phyloP scores from a whole-genome alignment of 2,113 vertebrate species.

The Oreocharis arfaki region DNA sequence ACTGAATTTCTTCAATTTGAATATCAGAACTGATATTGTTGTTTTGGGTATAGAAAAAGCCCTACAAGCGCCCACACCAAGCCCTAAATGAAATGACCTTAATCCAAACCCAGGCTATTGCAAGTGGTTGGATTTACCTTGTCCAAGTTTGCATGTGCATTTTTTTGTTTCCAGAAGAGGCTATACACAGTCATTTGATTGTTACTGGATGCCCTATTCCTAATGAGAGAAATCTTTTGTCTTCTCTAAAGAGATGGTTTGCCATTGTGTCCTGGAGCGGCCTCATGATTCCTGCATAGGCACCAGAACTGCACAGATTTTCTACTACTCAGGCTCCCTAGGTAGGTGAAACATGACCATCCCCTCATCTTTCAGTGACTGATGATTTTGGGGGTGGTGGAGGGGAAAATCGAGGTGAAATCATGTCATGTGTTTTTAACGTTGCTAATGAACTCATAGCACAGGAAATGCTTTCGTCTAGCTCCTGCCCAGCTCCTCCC shows the following conservation, averaged over 20 bases:
- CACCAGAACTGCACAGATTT: neutral
- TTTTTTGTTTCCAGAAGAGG: neutral
- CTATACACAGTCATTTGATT: neutral
- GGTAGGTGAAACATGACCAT: neutral
- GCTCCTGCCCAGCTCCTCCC: neutral
- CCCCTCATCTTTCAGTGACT: neutral
- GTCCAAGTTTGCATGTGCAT: neutral
- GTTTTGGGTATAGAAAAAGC: neutral
- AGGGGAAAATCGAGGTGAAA: neutral
- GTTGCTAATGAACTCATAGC: neutral
- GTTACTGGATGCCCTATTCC: neutral
- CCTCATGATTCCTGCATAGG: neutral
- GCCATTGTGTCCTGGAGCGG: rapidly evolving
- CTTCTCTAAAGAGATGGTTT: neutral
- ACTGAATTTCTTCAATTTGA: neutral
- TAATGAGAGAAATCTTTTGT: neutral
- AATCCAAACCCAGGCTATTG: neutral
- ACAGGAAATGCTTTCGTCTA: neutral
- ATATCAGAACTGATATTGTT: neutral
- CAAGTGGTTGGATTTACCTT: neutral
- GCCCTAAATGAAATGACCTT: neutral
- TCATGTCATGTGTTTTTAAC: neutral
- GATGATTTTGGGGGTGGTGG: neutral
- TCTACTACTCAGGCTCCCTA: neutral
- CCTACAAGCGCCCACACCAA: neutral